Conservation (phyloP, 2,113 vertebrate species). For the Aegithalos caudatus region DNA sequence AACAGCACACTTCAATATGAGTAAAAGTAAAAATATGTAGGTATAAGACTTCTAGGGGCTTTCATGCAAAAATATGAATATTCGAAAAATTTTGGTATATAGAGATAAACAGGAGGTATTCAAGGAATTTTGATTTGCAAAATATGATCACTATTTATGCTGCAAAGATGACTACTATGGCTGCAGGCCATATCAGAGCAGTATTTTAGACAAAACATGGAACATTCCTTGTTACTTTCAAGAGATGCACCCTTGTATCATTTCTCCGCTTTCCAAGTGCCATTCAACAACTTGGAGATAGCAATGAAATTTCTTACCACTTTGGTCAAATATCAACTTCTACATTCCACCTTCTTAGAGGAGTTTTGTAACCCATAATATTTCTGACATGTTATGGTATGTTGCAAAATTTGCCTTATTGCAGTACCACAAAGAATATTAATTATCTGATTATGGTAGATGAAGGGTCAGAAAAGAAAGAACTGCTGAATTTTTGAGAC, state of each 20-base stretch:
- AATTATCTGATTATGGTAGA: not conserved
- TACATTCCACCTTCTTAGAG: not conserved
- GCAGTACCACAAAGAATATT: not conserved
- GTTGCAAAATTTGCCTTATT: not conserved
- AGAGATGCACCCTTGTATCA: not conserved
- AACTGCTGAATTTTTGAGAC: not conserved
- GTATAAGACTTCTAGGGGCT: not conserved
- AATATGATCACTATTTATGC: not conserved
- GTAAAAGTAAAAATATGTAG: not conserved
- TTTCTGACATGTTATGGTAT: not conserved
- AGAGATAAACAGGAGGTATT: not conserved
- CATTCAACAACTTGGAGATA: not conserved
- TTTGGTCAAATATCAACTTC: not conserved
- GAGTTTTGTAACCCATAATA: not conserved
- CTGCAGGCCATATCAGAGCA: not conserved
- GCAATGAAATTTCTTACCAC: not conserved
- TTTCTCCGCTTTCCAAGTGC: not conserved
- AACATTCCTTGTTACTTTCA: not conserved
- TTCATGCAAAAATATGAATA: not conserved
- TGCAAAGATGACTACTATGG: not conserved
- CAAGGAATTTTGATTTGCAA: not conserved
- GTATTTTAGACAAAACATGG: not conserved
- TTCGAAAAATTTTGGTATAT: not conserved
- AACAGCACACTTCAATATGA: not conserved
- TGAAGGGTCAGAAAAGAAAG: not conserved